A percentile compares a stretch with the other conserved stretches of the same genome.
Evolutionary conservation across 1,140 invertebrate species (phyloP).

Genomic region (Stegodyphus dumicola): DNA sequence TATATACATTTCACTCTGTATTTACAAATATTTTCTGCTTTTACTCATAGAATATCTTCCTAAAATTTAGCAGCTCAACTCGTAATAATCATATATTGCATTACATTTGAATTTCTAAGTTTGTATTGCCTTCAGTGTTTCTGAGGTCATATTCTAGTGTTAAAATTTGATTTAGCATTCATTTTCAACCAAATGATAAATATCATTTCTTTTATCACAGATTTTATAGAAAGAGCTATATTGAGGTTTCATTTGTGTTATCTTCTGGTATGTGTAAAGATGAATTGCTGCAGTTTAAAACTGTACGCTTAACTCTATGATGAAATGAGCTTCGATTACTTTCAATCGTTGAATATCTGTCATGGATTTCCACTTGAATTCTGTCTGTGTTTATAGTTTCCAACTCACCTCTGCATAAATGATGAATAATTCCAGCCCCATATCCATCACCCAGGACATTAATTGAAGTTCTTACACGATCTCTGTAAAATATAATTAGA

Average conservation of each 20-base stretch:
- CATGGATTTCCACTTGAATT: background rate
- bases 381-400: background rate
- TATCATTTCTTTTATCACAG: background rate
- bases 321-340: background rate
- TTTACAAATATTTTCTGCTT: too few species aligned
- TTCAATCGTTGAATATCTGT: background rate
- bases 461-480: slow-evolving; percentile 86
- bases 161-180: too few species aligned
- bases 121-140: too few species aligned
- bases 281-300: background rate
- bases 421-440: slow-evolving; percentile 85
- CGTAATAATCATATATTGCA: too few species aligned
- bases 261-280: background rate
- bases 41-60: too few species aligned
- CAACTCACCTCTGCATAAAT: slow-evolving; percentile 80
- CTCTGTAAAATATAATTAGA: slow-evolving; percentile 71
- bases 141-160: too few species aligned
- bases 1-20: too few species aligned
- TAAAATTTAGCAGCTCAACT: too few species aligned
- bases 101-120: too few species aligned
- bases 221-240: background rate
- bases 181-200: too few species aligned
- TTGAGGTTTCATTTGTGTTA: background rate
- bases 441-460: slow-evolving; percentile 91
- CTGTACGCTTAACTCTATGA: background rate